Conservation (phyloP, 2,888 invertebrate species). For the Stegana nigrithorax region DNA sequence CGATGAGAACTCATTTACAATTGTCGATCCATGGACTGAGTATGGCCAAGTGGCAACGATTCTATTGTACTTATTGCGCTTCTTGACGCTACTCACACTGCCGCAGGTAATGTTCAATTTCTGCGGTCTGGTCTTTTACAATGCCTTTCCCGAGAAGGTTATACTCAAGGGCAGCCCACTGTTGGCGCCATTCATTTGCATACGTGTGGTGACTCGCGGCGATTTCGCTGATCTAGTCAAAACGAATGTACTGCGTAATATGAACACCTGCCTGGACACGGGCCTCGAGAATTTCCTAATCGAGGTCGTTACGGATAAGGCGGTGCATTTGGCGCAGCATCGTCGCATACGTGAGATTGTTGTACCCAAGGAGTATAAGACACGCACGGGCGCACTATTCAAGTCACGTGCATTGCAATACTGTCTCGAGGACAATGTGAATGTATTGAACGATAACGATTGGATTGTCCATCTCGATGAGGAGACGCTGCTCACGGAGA, state of each 20-base stretch:
- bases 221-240: slow-evolving; percentile 92
- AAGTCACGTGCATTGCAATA: slow-evolving; percentile 96
- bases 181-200: slow-evolving; percentile 92
- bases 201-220: slow-evolving; percentile 93
- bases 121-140: slow-evolving; percentile 87
- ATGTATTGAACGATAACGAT: slow-evolving; percentile 85
- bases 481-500: slow-evolving; percentile 93
- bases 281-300: slow-evolving; percentile 95
- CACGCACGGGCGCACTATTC: slow-evolving; percentile 91
- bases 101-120: slow-evolving; percentile 89
- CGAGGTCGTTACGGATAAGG: slow-evolving; percentile 95
- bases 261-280: slow-evolving; percentile 87
- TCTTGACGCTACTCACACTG: slow-evolving; percentile 85
- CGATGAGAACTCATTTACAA: slow-evolving; percentile 70
- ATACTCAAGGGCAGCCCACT: slow-evolving; percentile 89
- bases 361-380: slow-evolving; percentile 86
- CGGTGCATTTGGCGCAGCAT: slow-evolving; percentile 80
- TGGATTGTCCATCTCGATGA: slow-evolving; percentile 99
- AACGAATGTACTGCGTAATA: slow-evolving; percentile 86
- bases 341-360: slow-evolving; percentile 88
- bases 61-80: slow-evolving; percentile 81
- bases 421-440: slow-evolving; percentile 91
- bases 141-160: slow-evolving; percentile 94
- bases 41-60: slow-evolving; percentile 83
- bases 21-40: slow-evolving; percentile 83